phyloP scores from a whole-genome alignment of 2,888 invertebrate species.

The Drosophila anomalata region DNA sequence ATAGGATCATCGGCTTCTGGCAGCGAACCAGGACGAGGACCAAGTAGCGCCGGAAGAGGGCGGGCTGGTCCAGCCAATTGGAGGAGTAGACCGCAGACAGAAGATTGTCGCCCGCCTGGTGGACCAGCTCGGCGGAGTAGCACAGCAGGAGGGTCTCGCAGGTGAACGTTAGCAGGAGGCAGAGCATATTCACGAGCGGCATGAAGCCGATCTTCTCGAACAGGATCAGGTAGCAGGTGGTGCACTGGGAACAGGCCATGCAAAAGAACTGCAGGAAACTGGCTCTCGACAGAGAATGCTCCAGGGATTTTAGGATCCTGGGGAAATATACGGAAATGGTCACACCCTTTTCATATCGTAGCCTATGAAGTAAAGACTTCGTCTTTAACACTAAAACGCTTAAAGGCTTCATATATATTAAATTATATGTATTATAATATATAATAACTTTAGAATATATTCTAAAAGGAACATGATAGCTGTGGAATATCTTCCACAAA shows the following conservation, averaged over 20 bases:
- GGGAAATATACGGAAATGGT: background rate
- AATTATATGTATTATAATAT: no score
- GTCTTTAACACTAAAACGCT: no score
- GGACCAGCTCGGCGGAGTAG: constrained; percentile 85
- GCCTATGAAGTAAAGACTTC: no score
- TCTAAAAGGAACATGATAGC: no score
- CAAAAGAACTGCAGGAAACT: constrained; percentile 85
- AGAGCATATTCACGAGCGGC: constrained; percentile 34
- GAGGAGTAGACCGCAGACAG: constrained; percentile 84
- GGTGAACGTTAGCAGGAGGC: constrained; percentile 81
- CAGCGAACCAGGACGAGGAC: constrained; percentile 85
- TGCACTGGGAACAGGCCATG: constrained; percentile 81
- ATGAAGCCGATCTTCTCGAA: constrained; percentile 60
- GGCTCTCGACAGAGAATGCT: constrained; percentile 84
- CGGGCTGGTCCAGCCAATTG: constrained; percentile 85
- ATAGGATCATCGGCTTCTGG: constrained; percentile 85
- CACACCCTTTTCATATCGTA: no score
- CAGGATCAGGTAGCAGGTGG: constrained; percentile 84
- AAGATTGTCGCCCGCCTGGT: constrained; percentile 84
- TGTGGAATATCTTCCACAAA: constrained; percentile 67
- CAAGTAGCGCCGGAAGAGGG: constrained; percentile 79
- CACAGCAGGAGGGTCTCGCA: constrained; percentile 85
- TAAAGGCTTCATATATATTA: no score
- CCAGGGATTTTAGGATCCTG: constrained; percentile 84
- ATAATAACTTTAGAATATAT: no score